Evolutionary conservation across 2,797 vertebrate genomes (phyloP), one percentile per base, ranked within the genome.

Genomic region (Graptemys geographica): DNA sequence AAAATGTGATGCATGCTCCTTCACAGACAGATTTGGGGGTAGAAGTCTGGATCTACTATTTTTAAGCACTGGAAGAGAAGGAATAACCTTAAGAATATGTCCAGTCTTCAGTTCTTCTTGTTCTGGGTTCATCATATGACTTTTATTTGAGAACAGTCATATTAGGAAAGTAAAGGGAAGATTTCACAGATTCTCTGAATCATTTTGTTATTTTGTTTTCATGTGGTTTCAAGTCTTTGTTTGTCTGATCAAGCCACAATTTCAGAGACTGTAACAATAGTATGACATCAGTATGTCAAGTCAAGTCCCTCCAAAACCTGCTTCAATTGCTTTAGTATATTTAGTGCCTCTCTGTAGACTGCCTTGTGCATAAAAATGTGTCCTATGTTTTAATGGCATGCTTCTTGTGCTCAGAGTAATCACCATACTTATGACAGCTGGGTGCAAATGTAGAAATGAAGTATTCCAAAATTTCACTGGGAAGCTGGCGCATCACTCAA

Each of bases 261-360:
- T 93, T 88, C 89, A 97, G 91, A 80, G 90, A 84, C 81, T 56
- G 79, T 80, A 95, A 62, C 62, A 87, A 52, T 49, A 52, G 28
- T 69, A 94, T 96, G n/a, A n/a, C 94, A 94, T 15, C 33, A 53
- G 57, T 90, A 89, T 11, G 33, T 82, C 96, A 94, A n/a, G 84
- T 84, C 90, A 55, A 55, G 53, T 55, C 92, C 59, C 59, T 16
- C 31, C 31, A 18, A 95, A 87, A 80, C 82, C 15, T 90, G 90
- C 95, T 96, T 95, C 94, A 93, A 92, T 92, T 81, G 84, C 10
- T 95, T 95, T 90, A 80, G 31, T 88, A 96, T 96, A 96, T 94
- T 94, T 82, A 96, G 92, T 94, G 92, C 3, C 13, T 90, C 76
- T 96, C 88, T n/a, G 12, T n/a, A 31, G 12, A n/a, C 6, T n/a